A percentile compares a stretch with the other conserved stretches of the same genome.
Evolutionary conservation across 2,888 invertebrate genomes (phyloP).

Genomic region (Ormyrus thymus): DNA sequence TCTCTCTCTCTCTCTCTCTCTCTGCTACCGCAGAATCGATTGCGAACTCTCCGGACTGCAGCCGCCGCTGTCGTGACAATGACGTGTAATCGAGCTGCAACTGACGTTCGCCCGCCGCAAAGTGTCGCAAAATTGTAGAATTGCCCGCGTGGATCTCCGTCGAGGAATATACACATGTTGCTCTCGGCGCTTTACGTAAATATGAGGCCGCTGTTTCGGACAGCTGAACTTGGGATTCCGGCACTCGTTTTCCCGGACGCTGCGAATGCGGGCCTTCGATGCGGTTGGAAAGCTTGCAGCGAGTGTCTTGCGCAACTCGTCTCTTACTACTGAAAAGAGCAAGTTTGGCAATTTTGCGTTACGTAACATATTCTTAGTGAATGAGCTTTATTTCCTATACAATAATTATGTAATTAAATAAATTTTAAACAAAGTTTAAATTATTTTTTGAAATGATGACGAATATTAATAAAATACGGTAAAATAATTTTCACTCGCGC

Average conservation of each 20-base stretch:
- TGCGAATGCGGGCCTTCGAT: background rate
- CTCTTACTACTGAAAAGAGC: background rate
- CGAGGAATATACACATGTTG: conserved; percentile 9
- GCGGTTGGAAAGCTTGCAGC: background rate
- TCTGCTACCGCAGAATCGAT: conserved; percentile 32
- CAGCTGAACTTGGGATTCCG: background rate
- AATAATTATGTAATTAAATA: too few relatives aligned
- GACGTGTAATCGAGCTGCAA: conserved; percentile 45
- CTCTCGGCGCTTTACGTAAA: conserved; percentile 14
- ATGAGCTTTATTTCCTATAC: too few relatives aligned
- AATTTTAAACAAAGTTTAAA: too few relatives aligned
- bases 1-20: too few relatives aligned
- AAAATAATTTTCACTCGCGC: too few relatives aligned
- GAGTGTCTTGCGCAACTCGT: conserved; percentile 2
- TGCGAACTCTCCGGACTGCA: background rate
- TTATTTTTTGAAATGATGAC: too few relatives aligned
- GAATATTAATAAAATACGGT: too few relatives aligned
- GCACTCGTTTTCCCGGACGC: too few relatives aligned
- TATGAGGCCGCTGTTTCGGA: conserved; percentile 2
- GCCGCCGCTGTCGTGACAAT: conserved; percentile 34
- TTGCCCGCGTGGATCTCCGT: background rate
- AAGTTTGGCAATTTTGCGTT: too few relatives aligned
- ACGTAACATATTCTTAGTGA: too few relatives aligned
- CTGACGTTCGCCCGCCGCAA: conserved; percentile 39
- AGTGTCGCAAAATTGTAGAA: conserved; percentile 40